phyloP scores from a whole-genome alignment of 2,888 invertebrate species.

The Drosophila leonis region DNA sequence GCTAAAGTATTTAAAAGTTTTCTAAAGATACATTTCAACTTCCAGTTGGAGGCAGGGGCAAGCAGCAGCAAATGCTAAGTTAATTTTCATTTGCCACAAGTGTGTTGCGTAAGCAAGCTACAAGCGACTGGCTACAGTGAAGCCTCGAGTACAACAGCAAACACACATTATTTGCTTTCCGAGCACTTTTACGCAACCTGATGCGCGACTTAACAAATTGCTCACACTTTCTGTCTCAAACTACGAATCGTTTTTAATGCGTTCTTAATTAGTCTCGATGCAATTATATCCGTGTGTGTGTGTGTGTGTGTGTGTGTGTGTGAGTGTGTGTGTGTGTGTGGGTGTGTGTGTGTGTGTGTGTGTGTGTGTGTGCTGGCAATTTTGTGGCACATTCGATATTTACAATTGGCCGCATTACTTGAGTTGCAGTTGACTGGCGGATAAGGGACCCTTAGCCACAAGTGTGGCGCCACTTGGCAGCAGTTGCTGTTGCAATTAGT shows the following conservation, averaged over 20 bases:
- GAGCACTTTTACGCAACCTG: constrained; percentile 7
- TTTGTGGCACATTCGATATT: constrained; percentile 72
- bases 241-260: constrained; percentile 68
- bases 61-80: constrained; percentile 1
- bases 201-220: constrained; percentile 33
- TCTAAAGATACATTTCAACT: neutral
- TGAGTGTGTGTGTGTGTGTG: constrained; percentile 7
- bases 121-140: constrained; percentile 3
- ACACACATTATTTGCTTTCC: constrained; percentile 1
- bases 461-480: constrained; percentile 61
- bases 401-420: constrained; percentile 74
- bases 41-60: neutral
- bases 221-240: constrained; percentile 40
- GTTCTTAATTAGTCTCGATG: constrained; percentile 68
- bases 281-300: constrained; percentile 17
- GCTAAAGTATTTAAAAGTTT: constrained; percentile 4
- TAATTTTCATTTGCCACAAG: constrained; percentile 8
- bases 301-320: constrained; percentile 1
- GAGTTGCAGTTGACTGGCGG: constrained; percentile 49
- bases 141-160: neutral
- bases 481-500: constrained; percentile 54
- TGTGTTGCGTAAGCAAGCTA: constrained; percentile 2
- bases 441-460: constrained; percentile 34
- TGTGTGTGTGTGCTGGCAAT: constrained; percentile 14
- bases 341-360: constrained; percentile 3